Evolutionary conservation across 2,797 vertebrate genomes (phyloP).

Genomic region (Cyclura pinguis): DNA sequence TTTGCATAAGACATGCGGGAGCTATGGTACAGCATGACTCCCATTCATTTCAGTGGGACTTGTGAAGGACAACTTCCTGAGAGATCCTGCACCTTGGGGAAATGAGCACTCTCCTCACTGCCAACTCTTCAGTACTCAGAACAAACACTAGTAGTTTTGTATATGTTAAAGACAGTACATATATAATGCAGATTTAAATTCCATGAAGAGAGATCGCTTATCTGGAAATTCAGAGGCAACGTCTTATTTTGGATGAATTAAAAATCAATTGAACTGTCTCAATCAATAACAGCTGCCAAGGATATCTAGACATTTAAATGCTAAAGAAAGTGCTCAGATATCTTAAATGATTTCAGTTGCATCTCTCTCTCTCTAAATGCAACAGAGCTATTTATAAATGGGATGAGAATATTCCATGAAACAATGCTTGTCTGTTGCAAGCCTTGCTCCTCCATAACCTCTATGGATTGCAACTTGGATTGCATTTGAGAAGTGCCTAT

Average conservation of each 20-base stretch:
- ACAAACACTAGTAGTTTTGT: background rate
- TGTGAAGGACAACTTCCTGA: background rate
- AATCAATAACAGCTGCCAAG: background rate
- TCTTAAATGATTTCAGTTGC: background rate
- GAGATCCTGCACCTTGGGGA: background rate
- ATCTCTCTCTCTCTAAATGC: background rate
- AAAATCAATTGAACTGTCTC: background rate
- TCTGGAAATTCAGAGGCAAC: background rate
- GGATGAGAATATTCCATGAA: fast-evolving
- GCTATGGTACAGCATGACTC: background rate
- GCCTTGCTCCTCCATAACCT: background rate
- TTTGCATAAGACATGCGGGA: background rate
- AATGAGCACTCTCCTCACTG: background rate
- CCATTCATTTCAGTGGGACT: too few species aligned
- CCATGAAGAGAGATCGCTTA: background rate
- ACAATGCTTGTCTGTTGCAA: background rate
- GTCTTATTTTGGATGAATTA: background rate
- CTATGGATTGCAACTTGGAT: background rate
- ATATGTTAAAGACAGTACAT: background rate
- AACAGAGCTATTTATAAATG: fast-evolving
- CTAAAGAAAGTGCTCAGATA: fast-evolving
- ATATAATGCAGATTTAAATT: background rate
- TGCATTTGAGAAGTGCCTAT: background rate
- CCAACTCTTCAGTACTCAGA: too few species aligned
- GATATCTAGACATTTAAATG: background rate